Base-by-base conservation (phyloP, 2,888 invertebrate species). In the Copidosoma aretas region DNA sequence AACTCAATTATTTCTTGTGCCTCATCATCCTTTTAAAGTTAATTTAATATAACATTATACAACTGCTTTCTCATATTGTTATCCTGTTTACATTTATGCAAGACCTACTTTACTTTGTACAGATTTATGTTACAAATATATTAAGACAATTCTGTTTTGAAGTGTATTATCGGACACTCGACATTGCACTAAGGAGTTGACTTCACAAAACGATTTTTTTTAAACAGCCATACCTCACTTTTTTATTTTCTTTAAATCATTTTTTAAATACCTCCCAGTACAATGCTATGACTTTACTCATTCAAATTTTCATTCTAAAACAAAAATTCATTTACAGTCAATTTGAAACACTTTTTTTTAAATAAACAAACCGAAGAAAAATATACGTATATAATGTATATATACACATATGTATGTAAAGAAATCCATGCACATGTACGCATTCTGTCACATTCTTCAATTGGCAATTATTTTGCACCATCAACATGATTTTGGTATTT, bases 401-500 rank as follows among this genome's bases (percentile, higher is more conserved):
- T 32, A 10, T n/a, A 71, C 74, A 75, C 3, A 49, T n/a, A 10
- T 19, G 10, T 49, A n/a, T 56, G 73, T 75, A 77, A 76, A 77
- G 73, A 73, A 78, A 77, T 78, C 75, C 80, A 80, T 75, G 74
- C 78, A 77, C 79, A 77, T 76, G 78, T 79, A 80, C 74, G 68
- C 76, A 77, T 78, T 76, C 75, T 75, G 76, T 74, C 72, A 67
- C 74, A 68, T 72, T 60, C 77, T 77, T 84, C 81, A 81, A 77
- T 82, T 84, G 74, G 79, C 73, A 65, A 75, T 76, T 80, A 78
- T 71, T 80, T 80, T 71, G 79, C 75, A 70, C 81, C 79, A 70
- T 86, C 85, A 77, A 87, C 87, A 75, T 87, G 88, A 70, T 89
- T 90, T 85, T 93, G 93, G 87, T 97, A 97, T 85, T 93, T 92